These are phyloP conservation scores for Ommatoiulus sabulosus DNA, from an alignment of 2,888 invertebrate genomes.

Conservation along the genomic window DNA sequence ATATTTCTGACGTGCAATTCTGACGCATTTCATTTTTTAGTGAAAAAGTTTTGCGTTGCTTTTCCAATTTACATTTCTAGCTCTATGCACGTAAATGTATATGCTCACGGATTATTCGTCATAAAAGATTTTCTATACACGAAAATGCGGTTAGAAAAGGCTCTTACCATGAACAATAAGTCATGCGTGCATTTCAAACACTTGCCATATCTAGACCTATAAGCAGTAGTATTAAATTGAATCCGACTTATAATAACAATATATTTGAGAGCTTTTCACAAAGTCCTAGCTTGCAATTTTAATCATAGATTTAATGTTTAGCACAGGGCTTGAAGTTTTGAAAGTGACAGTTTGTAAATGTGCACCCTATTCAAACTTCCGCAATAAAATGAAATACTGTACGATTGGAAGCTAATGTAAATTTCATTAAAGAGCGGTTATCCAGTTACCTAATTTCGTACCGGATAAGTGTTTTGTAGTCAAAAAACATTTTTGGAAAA, in stretches of 20 bases:
- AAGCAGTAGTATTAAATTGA: neutral
- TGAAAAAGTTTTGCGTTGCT: neutral
- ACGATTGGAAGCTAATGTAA: too few species aligned
- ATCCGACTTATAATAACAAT: neutral
- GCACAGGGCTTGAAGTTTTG: neutral
- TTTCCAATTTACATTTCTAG: neutral
- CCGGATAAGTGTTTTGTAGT: neutral
- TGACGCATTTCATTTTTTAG: neutral
- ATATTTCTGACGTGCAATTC: neutral
- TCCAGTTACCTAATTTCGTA: too few species aligned
- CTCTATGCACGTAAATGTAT: neutral
- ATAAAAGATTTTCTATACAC: conserved; percentile 21
- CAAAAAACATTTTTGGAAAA: neutral
- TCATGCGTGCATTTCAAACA: conserved; percentile 16
- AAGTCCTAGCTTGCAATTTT: neutral
- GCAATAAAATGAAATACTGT: neutral
- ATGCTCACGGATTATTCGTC: neutral
- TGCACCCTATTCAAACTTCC: neutral
- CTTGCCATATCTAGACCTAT: neutral
- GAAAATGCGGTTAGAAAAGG: conserved; percentile 30
- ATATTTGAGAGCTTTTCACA: neutral
- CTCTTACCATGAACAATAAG: neutral
- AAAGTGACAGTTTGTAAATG: neutral
- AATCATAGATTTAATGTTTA: neutral
- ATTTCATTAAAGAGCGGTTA: too few species aligned